Conservation (phyloP, 1,140 invertebrate genomes). For the Drosophila yakuba region DNA sequence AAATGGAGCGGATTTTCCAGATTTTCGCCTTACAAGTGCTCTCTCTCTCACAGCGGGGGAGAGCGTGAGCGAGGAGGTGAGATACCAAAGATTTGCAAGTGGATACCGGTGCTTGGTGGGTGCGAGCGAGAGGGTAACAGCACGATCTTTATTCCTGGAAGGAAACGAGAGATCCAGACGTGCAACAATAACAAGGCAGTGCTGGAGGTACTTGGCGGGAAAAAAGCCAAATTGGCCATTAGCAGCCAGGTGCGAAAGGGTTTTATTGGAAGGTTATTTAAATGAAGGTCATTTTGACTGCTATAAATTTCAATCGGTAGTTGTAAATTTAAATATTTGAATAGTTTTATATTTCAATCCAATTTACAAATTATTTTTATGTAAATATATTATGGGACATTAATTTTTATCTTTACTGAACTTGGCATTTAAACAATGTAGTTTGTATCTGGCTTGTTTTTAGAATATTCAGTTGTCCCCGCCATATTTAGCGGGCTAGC, state of each 20-base stretch:
- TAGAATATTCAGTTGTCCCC: neutral
- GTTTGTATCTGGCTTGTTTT: neutral
- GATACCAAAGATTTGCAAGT: conserved; percentile 53
- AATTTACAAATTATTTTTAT: too few relatives aligned
- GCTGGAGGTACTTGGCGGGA: conserved; percentile 7
- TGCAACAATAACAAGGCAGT: conserved; percentile 13
- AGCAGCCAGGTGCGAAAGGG: neutral
- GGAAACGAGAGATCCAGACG: conserved; percentile 41
- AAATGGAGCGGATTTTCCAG: conserved; percentile 2
- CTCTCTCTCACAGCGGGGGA: conserved; percentile 36
- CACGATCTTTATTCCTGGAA: conserved; percentile 55
- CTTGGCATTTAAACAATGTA: neutral
- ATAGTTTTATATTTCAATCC: too few relatives aligned
- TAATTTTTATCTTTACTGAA: too few relatives aligned
- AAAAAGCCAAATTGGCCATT: conserved; percentile 16
- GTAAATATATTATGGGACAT: neutral
- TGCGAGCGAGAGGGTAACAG: conserved; percentile 17
- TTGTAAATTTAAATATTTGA: neutral
- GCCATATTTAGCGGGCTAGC: conserved; percentile 2
- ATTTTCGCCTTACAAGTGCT: conserved; percentile 28
- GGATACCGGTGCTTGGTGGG: conserved; percentile 3
- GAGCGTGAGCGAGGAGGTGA: neutral
- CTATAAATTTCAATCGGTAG: neutral
- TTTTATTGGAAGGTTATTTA: neutral
- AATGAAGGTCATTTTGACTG: conserved; percentile 1